Evolutionary conservation across 2,797 vertebrate species (phyloP), one percentile per base, ranked within the genome.

Genomic region (Etheostoma perlongum): DNA sequence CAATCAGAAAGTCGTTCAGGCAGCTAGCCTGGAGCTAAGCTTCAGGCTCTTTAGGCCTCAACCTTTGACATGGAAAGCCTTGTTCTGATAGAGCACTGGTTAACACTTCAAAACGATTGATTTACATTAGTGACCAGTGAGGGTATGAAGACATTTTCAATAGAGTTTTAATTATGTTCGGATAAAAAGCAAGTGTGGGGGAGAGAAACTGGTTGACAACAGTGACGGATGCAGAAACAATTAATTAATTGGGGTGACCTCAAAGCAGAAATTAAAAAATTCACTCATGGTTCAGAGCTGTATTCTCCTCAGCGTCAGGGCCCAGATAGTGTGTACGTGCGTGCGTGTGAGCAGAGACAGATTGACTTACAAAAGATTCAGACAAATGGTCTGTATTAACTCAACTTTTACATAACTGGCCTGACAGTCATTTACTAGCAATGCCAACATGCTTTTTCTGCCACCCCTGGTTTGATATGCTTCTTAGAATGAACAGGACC

Each of bases 61-160:
- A 76, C 74, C 82, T 84, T 58, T 76, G 80, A 78, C 89, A 79
- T 85, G 72, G 82, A 71, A 84, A 81, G 51, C 79, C 58, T 68
- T 47, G 65, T 70, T 75, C 36, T 89, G 83, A 88, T 85, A 64
- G 74, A 25, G 30, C 53, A 12, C 25, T 71, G 70, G 64, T 62
- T 79, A 76, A 83, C 48, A 44, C 46, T 33, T 74, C 78, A 11
- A 58, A 58, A 13, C 62, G 47, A 69, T 42, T 77, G 75, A 84
- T 86, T 85, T 84, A 85, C 58, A 79, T 67, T 75, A 60, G 53
- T 60, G 58, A 36, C 36, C 33, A 73, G 57, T 19, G 33, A 60
- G 27, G 36, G 36, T 40, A 40, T 3, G 13, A 44, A 72, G 36
- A 59, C 30, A 42, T 19, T 18, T 23, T 49, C 11, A 36, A 11